A percentile compares a stretch with the other conserved stretches of the same genome.
These are phyloP conservation scores for Zaprionus lineosus DNA, from an alignment of 2,888 invertebrate species.

Conservation along the genomic window DNA sequence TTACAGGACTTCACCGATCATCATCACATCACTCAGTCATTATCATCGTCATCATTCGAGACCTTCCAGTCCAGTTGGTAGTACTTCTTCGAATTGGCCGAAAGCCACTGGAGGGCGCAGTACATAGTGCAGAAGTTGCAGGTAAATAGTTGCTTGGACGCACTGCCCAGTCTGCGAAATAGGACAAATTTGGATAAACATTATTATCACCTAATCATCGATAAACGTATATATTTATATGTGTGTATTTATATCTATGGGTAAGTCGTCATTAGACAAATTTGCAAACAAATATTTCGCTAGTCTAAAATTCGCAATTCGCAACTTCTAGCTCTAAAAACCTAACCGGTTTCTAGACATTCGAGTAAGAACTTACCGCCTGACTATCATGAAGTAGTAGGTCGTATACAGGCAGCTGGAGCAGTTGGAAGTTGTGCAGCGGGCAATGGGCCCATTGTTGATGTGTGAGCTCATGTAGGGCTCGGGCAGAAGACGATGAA, in stretches of 20 bases:
- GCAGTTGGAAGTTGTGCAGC: slow-evolving; percentile 79
- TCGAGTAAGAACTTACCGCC: slow-evolving; percentile 69
- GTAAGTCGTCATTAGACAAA: too few relatives aligned
- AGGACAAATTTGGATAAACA: neutral
- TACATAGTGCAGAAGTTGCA: slow-evolving; percentile 80
- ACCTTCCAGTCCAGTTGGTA: slow-evolving; percentile 79
- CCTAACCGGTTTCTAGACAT: slow-evolving; percentile 2
- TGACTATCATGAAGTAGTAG: slow-evolving; percentile 82
- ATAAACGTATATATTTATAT: too few relatives aligned
- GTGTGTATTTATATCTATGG: too few relatives aligned
- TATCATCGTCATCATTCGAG: slow-evolving; percentile 56
- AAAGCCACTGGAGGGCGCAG: slow-evolving; percentile 79
- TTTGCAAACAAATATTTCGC: too few relatives aligned
- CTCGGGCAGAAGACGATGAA: slow-evolving; percentile 75
- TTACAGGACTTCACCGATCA: too few relatives aligned
- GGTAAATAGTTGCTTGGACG: slow-evolving; percentile 80
- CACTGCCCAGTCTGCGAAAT: slow-evolving; percentile 74
- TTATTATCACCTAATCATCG: too few relatives aligned
- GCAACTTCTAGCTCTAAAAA: slow-evolving; percentile 8
- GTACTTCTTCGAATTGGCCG: slow-evolving; percentile 77
- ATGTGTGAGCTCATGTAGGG: slow-evolving; percentile 79
- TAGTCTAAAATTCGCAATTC: slow-evolving; percentile 20
- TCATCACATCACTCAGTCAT: slow-evolving; percentile 1
- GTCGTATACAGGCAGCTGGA: slow-evolving; percentile 79
- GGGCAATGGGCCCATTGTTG: slow-evolving; percentile 80